phyloP scores from a whole-genome alignment of 2,797 vertebrate species.

The Pangasius djambal region DNA sequence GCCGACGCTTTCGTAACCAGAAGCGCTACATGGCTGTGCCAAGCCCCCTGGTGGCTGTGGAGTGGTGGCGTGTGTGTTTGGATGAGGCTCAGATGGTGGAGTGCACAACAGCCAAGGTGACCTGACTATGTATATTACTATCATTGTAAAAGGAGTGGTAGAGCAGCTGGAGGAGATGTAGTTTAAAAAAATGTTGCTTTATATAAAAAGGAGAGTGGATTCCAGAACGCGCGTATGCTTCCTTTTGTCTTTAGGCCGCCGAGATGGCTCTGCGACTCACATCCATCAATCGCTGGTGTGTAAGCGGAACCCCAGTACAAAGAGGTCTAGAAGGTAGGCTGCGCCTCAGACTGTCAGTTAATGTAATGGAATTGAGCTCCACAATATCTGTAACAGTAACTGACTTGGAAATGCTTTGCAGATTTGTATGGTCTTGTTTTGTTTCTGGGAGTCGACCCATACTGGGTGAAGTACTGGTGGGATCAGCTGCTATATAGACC shows the following conservation, averaged over 20 bases:
- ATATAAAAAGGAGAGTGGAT: background rate
- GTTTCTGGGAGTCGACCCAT: slow-evolving; percentile 95
- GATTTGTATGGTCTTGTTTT: slow-evolving; percentile 96
- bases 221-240: slow-evolving; percentile 8
- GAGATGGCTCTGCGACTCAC: slow-evolving; percentile 96
- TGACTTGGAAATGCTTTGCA: slow-evolving; percentile 62
- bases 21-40: slow-evolving; percentile 99
- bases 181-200: background rate
- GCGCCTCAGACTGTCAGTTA: background rate
- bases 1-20: slow-evolving; percentile 93
- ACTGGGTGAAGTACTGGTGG: slow-evolving; percentile 98
- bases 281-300: slow-evolving; percentile 96
- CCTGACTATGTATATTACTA: background rate
- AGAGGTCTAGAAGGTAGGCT: slow-evolving; percentile 92
- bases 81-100: slow-evolving; percentile 99
- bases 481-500: slow-evolving; percentile 92
- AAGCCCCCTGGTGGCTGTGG: slow-evolving; percentile 95
- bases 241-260: slow-evolving; percentile 81
- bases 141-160: background rate
- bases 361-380: background rate
- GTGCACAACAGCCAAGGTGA: slow-evolving; percentile 94
- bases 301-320: slow-evolving; percentile 97
- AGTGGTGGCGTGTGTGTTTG: slow-evolving; percentile 98
- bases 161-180: background rate
- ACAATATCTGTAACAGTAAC: background rate